Conservation (phyloP, 2,113 vertebrate genomes). For the Coreoperca whiteheadi region DNA sequence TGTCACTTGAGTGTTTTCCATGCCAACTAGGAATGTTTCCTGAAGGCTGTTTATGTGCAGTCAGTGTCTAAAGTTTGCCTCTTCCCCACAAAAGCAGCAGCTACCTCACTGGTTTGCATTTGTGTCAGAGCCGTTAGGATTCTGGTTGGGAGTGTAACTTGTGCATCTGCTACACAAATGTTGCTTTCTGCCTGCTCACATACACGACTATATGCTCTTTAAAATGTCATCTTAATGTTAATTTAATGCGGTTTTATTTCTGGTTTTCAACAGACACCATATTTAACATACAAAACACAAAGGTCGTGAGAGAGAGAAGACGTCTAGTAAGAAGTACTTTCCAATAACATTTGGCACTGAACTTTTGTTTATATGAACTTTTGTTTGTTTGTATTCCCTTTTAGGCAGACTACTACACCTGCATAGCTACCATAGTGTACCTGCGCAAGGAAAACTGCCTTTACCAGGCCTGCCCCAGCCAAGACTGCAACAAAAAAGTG, state of each 20-base stretch:
- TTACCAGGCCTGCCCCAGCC: slow-evolving; percentile 95
- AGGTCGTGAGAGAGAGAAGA: not conserved
- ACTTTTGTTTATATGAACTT: not conserved
- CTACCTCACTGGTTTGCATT: slow-evolving; percentile 44
- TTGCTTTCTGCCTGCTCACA: slow-evolving; percentile 17
- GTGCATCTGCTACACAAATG: slow-evolving; percentile 7
- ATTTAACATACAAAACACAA: not conserved
- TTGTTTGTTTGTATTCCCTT: slow-evolving; percentile 15
- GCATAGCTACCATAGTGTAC: slow-evolving; percentile 91
- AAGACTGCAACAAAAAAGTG: slow-evolving; percentile 98
- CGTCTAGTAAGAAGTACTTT: not conserved
- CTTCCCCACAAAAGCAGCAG: slow-evolving; percentile 27
- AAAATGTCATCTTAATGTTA: slow-evolving; percentile 50
- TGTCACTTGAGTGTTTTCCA: slow-evolving; percentile 41
- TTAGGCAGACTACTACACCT: slow-evolving; percentile 95
- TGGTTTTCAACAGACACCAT: slow-evolving; percentile 6
- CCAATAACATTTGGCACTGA: not conserved
- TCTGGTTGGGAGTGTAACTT: slow-evolving; percentile 10
- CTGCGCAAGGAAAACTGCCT: slow-evolving; percentile 96
- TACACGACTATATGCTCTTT: not conserved
- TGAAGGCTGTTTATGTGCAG: slow-evolving; percentile 54
- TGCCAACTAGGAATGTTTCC: slow-evolving; percentile 23
- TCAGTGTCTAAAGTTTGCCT: slow-evolving; percentile 46
- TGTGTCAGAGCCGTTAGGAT: slow-evolving; percentile 26
- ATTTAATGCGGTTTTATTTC: slow-evolving; percentile 49